phyloP scores from a whole-genome alignment of 2,888 invertebrate genomes.

The Tetragonula carbonaria region DNA sequence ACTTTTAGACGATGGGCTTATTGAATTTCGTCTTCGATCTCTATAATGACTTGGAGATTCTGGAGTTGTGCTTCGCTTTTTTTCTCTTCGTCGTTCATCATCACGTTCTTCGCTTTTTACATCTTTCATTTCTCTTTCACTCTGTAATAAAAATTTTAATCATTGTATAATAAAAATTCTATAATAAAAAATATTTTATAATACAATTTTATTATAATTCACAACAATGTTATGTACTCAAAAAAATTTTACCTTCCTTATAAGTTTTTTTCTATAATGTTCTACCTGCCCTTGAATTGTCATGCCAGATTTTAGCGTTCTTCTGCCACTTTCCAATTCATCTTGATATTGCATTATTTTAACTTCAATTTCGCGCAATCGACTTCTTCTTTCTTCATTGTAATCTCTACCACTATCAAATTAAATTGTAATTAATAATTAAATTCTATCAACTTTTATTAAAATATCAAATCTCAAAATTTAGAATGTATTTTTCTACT shows the following conservation, averaged over 20 bases:
- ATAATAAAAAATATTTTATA: constrained; percentile 25
- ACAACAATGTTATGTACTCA: constrained; percentile 19
- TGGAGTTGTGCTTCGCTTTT: constrained; percentile 80
- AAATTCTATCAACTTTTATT: neutral
- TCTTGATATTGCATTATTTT: constrained; percentile 98
- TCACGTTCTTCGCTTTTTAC: constrained; percentile 81
- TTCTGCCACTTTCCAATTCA: constrained; percentile 94
- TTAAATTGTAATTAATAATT: neutral
- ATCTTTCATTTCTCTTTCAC: constrained; percentile 82
- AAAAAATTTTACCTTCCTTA: constrained; percentile 89
- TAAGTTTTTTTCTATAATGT: constrained; percentile 94
- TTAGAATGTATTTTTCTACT: too few species aligned
- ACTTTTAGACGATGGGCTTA: constrained; percentile 77
- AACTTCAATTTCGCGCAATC: constrained; percentile 96
- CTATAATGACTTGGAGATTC: constrained; percentile 81
- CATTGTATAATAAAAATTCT: constrained; percentile 71
- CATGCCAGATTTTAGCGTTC: constrained; percentile 90
- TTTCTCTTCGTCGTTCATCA: constrained; percentile 80
- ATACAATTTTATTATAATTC: neutral
- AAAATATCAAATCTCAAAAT: neutral
- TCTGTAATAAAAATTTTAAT: constrained; percentile 68
- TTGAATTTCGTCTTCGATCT: constrained; percentile 78
- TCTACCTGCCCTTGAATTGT: constrained; percentile 93
- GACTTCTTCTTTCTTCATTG: constrained; percentile 89
- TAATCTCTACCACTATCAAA: constrained; percentile 84